Percentiles rank a stretch among this genome's conserved stretches.
Conservation (phyloP, 2,797 vertebrate genomes). For the Parauchenoglanis punctatus region DNA sequence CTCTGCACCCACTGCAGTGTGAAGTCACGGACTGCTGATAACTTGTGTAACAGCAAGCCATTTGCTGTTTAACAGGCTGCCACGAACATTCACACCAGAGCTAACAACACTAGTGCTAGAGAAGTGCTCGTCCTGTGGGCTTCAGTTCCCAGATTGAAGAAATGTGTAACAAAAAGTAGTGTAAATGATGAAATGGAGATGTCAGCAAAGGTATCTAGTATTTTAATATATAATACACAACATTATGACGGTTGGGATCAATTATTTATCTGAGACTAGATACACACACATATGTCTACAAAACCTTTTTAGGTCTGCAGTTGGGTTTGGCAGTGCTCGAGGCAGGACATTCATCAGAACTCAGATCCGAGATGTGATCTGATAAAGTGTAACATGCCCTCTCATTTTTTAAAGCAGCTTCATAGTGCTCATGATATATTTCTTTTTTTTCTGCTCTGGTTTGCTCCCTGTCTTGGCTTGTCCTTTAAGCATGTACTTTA, state of each 20-base stretch:
- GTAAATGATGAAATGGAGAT: not conserved
- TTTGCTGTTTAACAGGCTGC: slow-evolving; percentile 29
- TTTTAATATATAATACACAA: slow-evolving; percentile 23
- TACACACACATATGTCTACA: not conserved
- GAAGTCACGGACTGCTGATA: slow-evolving; percentile 46
- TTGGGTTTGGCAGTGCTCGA: slow-evolving; percentile 15
- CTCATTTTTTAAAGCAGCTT: not conserved
- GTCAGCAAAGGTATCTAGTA: not conserved
- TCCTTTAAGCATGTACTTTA: not conserved
- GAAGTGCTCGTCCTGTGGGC: not conserved
- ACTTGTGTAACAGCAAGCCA: slow-evolving; percentile 21
- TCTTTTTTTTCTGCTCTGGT: not conserved
- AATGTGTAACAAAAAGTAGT: not conserved
- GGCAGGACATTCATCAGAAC: not conserved
- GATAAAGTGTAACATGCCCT: not conserved
- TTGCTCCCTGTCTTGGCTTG: slow-evolving; percentile 20
- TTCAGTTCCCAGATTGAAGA: not conserved
- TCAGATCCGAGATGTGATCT: not conserved
- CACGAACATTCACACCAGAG: slow-evolving; percentile 16
- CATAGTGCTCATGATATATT: not conserved
- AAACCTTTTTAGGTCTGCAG: not conserved
- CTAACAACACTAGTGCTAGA: slow-evolving; percentile 8
- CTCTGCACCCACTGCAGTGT: slow-evolving; percentile 26
- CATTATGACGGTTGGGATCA: not conserved
- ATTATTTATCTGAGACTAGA: not conserved